Conservation (phyloP, 1,140 invertebrate genomes). For the Zophobas morio region DNA sequence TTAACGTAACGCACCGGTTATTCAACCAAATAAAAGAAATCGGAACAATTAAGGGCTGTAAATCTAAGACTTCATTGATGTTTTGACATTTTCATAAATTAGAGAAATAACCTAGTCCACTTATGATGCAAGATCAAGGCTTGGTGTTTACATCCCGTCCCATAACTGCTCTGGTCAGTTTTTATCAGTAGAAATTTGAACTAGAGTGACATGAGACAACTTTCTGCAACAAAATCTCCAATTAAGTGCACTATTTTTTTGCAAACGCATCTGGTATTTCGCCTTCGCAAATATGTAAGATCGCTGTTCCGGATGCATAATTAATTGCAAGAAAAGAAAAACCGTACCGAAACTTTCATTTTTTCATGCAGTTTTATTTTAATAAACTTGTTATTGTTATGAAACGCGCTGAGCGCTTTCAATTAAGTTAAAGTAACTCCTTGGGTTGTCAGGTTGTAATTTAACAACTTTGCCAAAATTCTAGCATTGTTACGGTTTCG, state of each 20-base stretch:
- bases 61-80: slow-evolving; percentile 17
- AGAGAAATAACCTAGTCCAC: slow-evolving; percentile 16
- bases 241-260: slow-evolving; percentile 15
- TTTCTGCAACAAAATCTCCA: slow-evolving; percentile 6
- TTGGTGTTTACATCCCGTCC: slow-evolving; percentile 30
- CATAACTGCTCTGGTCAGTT: slow-evolving; percentile 4
- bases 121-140: slow-evolving; percentile 35
- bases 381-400: slow-evolving; percentile 31
- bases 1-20: slow-evolving; percentile 18
- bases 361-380: background rate
- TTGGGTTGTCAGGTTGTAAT: background rate
- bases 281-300: background rate
- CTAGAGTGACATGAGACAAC: slow-evolving; percentile 1
- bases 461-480: slow-evolving; percentile 16
- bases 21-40: slow-evolving; percentile 4
- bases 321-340: background rate
- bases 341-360: slow-evolving; percentile 20
- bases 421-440: background rate
- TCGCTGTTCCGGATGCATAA: slow-evolving; percentile 20
- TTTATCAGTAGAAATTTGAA: slow-evolving; percentile 20
- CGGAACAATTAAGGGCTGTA: slow-evolving; percentile 16
- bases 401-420: slow-evolving; percentile 5
- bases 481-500: slow-evolving; percentile 25
- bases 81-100: slow-evolving; percentile 36
- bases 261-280: background rate